Percentiles rank a stretch among this genome's conserved stretches.
Evolutionary conservation across 2,797 vertebrate species (phyloP).

Genomic region (Aselliscus stoliczkanus): DNA sequence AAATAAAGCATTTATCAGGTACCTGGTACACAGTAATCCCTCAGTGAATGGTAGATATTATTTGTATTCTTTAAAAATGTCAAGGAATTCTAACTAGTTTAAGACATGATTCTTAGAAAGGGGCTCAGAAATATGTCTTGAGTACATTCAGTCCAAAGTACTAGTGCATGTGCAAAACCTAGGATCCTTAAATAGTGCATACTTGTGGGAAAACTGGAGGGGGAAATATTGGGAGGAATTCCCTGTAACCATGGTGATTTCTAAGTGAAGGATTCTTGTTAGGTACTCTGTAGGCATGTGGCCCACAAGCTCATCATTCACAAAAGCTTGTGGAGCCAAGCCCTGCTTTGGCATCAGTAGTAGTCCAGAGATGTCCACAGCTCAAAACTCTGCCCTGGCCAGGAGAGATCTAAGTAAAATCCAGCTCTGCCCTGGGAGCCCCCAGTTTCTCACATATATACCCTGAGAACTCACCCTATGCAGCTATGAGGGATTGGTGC

Average conservation of each 20-base stretch:
- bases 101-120: constrained; percentile 13
- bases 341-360: neutral
- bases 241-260: neutral
- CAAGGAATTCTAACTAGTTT: neutral
- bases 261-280: neutral
- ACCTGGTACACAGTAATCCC: neutral
- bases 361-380: neutral
- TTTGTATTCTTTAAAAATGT: constrained; percentile 17
- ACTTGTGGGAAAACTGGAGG: neutral
- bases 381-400: neutral
- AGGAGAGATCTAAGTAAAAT: neutral
- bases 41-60: neutral
- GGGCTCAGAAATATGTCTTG: neutral
- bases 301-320: neutral
- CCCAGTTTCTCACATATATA: neutral
- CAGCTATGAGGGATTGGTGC: neutral
- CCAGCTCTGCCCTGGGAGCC: neutral
- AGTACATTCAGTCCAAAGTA: neutral
- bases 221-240: neutral
- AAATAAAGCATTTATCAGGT: neutral
- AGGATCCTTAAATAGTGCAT: neutral
- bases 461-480: neutral
- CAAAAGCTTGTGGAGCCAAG: neutral
- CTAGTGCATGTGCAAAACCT: neutral
- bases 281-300: neutral